phyloP scores from a whole-genome alignment of 2,888 invertebrate species.

The Acheta domesticus region DNA sequence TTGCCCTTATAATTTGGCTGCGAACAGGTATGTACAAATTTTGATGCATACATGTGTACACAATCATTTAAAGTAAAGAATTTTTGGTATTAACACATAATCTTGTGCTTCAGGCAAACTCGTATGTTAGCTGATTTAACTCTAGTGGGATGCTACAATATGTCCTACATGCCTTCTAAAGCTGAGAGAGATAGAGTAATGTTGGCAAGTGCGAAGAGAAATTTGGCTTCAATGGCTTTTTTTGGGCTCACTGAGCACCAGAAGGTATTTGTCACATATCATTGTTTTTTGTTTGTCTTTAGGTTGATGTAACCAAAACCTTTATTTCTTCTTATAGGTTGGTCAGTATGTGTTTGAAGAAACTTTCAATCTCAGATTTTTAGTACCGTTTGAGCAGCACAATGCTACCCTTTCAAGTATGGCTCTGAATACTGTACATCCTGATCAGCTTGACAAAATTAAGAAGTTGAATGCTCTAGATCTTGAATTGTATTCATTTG shows the following conservation, averaged over 20 bases:
- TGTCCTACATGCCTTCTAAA: conserved; percentile 65
- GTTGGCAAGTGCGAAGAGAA: conserved; percentile 92
- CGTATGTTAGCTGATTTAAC: conserved; percentile 96
- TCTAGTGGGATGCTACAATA: conserved; percentile 93
- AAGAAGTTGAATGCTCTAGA: conserved; percentile 82
- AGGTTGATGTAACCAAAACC: conserved; percentile 26
- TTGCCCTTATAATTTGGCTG: conserved; percentile 91
- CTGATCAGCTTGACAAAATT: conserved; percentile 71
- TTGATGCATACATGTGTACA: not conserved
- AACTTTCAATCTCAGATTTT: conserved; percentile 86
- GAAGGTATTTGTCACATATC: conserved; percentile 56
- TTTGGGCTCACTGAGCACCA: conserved; percentile 96
- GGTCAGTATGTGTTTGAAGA: conserved; percentile 93
- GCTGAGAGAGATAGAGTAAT: conserved; percentile 76
- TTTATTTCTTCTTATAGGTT: conserved; percentile 52
- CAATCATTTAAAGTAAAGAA: too few species aligned
- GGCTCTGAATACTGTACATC: conserved; percentile 72
- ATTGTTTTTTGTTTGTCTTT: not conserved
- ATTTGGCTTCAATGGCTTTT: conserved; percentile 92
- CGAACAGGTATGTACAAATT: conserved; percentile 58
- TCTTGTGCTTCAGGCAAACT: conserved; percentile 66
- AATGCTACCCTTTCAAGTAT: conserved; percentile 84
- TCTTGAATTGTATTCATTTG: conserved; percentile 89
- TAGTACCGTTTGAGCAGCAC: conserved; percentile 87
- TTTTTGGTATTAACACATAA: too few species aligned